Conservation (phyloP, 1,140 invertebrate species). For the Listronotus bonariensis region DNA sequence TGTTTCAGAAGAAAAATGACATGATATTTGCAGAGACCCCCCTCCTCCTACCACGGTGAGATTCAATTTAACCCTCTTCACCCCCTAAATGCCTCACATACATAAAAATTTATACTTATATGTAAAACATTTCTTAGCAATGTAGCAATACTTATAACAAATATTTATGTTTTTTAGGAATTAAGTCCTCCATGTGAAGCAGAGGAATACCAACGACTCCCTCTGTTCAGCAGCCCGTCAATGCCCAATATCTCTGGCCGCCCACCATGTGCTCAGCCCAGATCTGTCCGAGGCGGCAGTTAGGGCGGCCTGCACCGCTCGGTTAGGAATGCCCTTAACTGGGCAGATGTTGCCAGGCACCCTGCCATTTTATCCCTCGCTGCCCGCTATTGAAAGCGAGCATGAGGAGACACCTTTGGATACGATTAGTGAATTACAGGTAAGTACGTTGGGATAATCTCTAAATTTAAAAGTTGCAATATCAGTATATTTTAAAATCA, state of each 20-base stretch:
- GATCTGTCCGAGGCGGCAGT: slow-evolving; percentile 78
- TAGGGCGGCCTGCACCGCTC: slow-evolving; percentile 71
- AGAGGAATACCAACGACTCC: slow-evolving; percentile 60
- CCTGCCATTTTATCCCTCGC: slow-evolving; percentile 75
- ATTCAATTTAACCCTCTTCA: no score
- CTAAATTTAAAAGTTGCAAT: no score
- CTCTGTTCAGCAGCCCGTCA: slow-evolving; percentile 90
- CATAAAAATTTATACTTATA: no score
- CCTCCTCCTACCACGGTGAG: no score
- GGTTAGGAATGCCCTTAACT: slow-evolving; percentile 73
- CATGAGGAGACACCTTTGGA: slow-evolving; percentile 55
- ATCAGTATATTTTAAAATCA: no score
- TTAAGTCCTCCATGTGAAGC: slow-evolving; percentile 54
- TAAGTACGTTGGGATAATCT: slow-evolving; percentile 2
- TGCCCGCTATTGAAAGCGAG: slow-evolving; percentile 66
- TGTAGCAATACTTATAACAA: no score
- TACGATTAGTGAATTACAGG: slow-evolving; percentile 57
- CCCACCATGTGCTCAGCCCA: slow-evolving; percentile 51
- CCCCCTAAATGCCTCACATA: no score
- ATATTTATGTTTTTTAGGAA: slow-evolving; percentile 34
- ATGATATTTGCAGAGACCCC: no score
- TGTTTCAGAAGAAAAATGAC: no score
- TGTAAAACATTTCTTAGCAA: no score
- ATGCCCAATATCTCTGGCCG: slow-evolving; percentile 90
- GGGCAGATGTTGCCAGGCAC: slow-evolving; percentile 74